Evolutionary conservation across 2,113 vertebrate genomes (phyloP).

Genomic region (Tursiops truncatus): DNA sequence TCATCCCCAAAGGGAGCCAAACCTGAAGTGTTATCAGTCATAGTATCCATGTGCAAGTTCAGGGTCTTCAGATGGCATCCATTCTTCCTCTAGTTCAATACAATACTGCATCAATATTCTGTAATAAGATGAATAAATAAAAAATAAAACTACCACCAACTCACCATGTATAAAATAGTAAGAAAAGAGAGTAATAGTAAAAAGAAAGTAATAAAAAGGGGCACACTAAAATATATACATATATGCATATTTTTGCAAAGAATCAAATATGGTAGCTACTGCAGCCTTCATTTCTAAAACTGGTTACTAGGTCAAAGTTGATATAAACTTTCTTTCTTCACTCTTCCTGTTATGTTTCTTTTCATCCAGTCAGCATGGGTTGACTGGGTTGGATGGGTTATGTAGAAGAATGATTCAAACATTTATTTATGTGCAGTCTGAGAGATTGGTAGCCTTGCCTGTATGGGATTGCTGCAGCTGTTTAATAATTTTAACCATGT

Average conservation of each 20-base stretch:
- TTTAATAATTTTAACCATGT: not conserved
- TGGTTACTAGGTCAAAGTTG: not conserved
- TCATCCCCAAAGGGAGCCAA: not conserved
- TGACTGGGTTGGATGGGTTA: not conserved
- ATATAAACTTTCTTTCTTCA: not conserved
- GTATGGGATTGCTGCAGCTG: not conserved
- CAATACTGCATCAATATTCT: not conserved
- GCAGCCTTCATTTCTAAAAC: slow-evolving; percentile 14
- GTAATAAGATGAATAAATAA: not conserved
- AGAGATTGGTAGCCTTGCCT: not conserved
- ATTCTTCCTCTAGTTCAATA: not conserved
- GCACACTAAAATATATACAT: not conserved
- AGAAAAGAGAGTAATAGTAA: not conserved
- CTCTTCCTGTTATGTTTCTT: not conserved
- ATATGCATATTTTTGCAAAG: not conserved
- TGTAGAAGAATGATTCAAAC: not conserved
- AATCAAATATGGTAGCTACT: not conserved
- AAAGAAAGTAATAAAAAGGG: not conserved
- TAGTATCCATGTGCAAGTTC: not conserved
- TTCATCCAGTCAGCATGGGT: not conserved
- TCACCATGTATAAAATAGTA: not conserved
- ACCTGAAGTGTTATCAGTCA: not conserved
- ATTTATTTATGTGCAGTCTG: not conserved
- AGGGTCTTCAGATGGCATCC: not conserved
- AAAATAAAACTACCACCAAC: not conserved